phyloP scores from a whole-genome alignment of 2,797 vertebrate species.

The Enteromius unitaeniatus region DNA sequence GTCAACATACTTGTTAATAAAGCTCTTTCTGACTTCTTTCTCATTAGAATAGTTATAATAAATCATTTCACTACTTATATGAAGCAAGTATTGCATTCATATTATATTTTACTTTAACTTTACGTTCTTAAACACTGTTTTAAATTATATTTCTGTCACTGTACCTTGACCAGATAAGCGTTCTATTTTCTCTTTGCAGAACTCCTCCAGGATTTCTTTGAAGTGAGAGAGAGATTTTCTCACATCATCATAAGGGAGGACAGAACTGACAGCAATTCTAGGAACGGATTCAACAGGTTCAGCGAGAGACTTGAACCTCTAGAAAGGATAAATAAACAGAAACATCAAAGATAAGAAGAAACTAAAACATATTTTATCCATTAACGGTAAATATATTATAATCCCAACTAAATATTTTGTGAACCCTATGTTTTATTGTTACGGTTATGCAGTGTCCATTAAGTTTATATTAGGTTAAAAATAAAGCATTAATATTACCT shows the following conservation, averaged over 20 bases:
- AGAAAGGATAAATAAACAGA: neutral
- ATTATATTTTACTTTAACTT: neutral
- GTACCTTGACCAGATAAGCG: conserved; percentile 42
- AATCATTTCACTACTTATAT: neutral
- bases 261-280: conserved; percentile 21
- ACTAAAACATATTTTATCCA: neutral
- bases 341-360: neutral
- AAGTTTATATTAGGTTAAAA: too few species aligned
- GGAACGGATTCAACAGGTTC: neutral
- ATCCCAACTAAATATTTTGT: too few species aligned
- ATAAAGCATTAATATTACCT: too few species aligned
- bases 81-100: neutral
- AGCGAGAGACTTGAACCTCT: conserved; percentile 38
- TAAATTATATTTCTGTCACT: neutral
- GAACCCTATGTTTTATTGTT: too few species aligned
- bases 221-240: conserved; percentile 40
- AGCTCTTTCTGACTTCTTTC: too few species aligned
- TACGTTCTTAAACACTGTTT: neutral
- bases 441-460: too few species aligned
- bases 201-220: conserved; percentile 28
- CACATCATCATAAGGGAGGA: conserved; percentile 39
- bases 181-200: conserved; percentile 39
- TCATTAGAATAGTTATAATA: neutral
- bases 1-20: too few species aligned
- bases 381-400: too few species aligned